Percentiles rank a stretch among this genome's conserved stretches.
Evolutionary conservation across 1,140 invertebrate genomes (phyloP).

Genomic region (Cylas formicarius): DNA sequence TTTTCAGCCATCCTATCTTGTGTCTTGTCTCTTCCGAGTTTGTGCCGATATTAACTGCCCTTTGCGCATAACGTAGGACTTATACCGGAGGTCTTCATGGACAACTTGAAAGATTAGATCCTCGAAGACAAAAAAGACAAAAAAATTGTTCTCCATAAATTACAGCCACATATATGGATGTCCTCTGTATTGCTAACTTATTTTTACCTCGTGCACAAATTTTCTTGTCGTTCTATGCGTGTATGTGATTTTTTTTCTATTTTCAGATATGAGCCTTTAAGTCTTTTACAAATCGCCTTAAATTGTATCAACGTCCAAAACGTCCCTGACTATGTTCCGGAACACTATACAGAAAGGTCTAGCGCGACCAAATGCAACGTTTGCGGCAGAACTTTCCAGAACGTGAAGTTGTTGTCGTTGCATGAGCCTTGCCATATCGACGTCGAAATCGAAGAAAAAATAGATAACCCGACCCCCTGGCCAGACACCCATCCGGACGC

Average conservation of each 20-base stretch:
- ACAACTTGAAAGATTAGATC: too few species aligned
- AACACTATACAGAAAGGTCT: constrained; percentile 14
- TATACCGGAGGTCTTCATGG: too few species aligned
- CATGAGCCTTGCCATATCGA: constrained; percentile 36
- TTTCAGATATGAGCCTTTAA: constrained; percentile 31
- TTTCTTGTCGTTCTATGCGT: too few species aligned
- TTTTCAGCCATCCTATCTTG: too few species aligned
- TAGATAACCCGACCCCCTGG: constrained; percentile 32
- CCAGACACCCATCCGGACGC: constrained; percentile 15
- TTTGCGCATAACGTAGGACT: too few species aligned
- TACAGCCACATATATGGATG: too few species aligned
- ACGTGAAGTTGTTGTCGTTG: constrained; percentile 29
- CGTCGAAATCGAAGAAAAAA: constrained; percentile 32
- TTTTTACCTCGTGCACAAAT: too few species aligned
- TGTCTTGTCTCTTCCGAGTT: too few species aligned
- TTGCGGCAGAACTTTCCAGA: constrained; percentile 30
- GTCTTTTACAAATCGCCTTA: constrained; percentile 25
- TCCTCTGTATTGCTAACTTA: too few species aligned
- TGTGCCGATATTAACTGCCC: too few species aligned
- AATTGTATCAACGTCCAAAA: constrained; percentile 33
- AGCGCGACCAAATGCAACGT: constrained; percentile 26
- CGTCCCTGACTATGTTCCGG: constrained; percentile 28
- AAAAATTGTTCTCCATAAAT: too few species aligned
- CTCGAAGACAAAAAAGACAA: too few species aligned
- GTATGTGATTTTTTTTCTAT: neutral